These are phyloP conservation scores for Liodrosophila aerea DNA, from an alignment of 2,888 invertebrate genomes.

Conservation along the genomic window DNA sequence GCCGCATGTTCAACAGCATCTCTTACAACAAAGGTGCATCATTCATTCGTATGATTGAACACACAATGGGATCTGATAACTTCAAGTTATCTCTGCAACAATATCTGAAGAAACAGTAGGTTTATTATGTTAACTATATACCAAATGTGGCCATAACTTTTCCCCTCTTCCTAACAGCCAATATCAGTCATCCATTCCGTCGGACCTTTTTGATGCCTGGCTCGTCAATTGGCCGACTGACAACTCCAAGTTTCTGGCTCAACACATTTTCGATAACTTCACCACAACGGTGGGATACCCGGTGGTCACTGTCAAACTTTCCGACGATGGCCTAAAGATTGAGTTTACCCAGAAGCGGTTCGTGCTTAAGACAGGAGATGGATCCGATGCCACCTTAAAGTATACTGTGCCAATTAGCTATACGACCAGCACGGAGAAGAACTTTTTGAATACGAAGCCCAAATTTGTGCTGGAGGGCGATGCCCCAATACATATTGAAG, in stretches of 20 bases:
- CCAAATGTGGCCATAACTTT: neutral
- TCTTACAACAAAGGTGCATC: slow-evolving; percentile 88
- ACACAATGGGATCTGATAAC: slow-evolving; percentile 84
- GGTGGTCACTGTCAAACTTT: slow-evolving; percentile 83
- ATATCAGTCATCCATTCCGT: slow-evolving; percentile 82
- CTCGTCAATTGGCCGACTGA: slow-evolving; percentile 75
- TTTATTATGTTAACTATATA: neutral
- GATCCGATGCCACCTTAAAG: slow-evolving; percentile 41
- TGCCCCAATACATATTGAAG: accelerated
- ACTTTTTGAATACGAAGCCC: slow-evolving; percentile 67
- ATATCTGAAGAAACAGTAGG: slow-evolving; percentile 83
- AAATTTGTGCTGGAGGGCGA: slow-evolving; percentile 59
- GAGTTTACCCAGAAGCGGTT: slow-evolving; percentile 78
- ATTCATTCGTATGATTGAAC: slow-evolving; percentile 87
- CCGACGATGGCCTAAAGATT: slow-evolving; percentile 40
- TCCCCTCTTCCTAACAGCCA: slow-evolving; percentile 39
- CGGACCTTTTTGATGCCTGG: slow-evolving; percentile 83
- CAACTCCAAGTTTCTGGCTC: slow-evolving; percentile 63
- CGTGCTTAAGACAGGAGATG: slow-evolving; percentile 67
- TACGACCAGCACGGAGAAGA: slow-evolving; percentile 60
- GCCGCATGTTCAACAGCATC: slow-evolving; percentile 86
- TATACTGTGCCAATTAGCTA: slow-evolving; percentile 80
- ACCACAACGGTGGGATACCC: slow-evolving; percentile 87
- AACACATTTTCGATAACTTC: slow-evolving; percentile 84
- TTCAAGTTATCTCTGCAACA: slow-evolving; percentile 84